A percentile compares a stretch with the other conserved stretches of the same genome.
phyloP scores from a whole-genome alignment of 2,888 invertebrate genomes.

The Caenorhabditis becei region DNA sequence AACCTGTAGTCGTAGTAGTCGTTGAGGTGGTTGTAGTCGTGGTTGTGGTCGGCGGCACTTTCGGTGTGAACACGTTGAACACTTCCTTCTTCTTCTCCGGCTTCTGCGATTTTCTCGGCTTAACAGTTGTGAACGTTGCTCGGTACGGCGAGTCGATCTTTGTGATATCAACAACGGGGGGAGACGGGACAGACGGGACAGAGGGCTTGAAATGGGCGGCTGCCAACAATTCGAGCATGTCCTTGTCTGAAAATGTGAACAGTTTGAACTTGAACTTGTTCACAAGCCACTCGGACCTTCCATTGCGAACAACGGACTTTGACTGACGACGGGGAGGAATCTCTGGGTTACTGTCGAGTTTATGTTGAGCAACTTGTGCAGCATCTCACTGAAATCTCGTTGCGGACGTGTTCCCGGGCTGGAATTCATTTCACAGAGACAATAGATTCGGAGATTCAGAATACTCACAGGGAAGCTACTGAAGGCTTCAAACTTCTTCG shows the following conservation, averaged over 20 bases:
- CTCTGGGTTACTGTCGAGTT: conserved; percentile 69
- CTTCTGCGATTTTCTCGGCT: conserved; percentile 47
- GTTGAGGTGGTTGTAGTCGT: conserved; percentile 31
- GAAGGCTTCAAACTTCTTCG: conserved; percentile 32
- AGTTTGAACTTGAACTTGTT: no score
- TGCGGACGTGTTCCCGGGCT: conserved; percentile 55
- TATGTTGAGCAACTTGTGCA: conserved; percentile 67
- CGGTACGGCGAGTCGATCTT: conserved; percentile 58
- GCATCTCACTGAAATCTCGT: conserved; percentile 65
- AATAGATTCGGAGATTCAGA: neutral
- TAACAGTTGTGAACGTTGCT: conserved; percentile 56
- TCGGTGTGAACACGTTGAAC: conserved; percentile 47
- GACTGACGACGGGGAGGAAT: conserved; percentile 68
- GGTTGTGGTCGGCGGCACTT: conserved; percentile 14
- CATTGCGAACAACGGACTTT: conserved; percentile 67
- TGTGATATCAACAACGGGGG: conserved; percentile 42
- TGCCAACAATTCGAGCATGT: conserved; percentile 33
- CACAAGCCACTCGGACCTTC: conserved; percentile 53
- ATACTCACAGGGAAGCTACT: conserved; percentile 12
- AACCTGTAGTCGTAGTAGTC: conserved; percentile 31
- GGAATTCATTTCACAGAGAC: neutral
- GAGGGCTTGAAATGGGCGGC: conserved; percentile 41
- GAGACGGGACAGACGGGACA: neutral
- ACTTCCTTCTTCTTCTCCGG: conserved; percentile 48
- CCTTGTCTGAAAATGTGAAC: conserved; percentile 34